Conservation (phyloP, 2,888 invertebrate species). For the Auanema freiburgensis region DNA sequence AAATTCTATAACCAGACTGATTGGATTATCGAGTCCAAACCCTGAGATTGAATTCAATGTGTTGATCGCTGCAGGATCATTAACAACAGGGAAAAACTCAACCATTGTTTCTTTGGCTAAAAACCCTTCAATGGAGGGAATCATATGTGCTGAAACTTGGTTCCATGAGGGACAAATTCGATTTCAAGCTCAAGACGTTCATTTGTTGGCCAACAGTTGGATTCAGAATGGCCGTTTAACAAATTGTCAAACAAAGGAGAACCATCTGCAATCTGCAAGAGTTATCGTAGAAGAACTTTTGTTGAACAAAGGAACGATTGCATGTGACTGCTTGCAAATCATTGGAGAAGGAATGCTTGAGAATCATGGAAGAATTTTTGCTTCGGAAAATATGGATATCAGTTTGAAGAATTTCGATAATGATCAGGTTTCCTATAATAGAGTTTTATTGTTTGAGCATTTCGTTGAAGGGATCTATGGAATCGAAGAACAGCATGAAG, state of each 20-base stretch:
- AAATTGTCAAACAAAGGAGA: conserved; percentile 35
- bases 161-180: conserved; percentile 37
- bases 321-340: conserved; percentile 33
- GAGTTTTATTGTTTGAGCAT: neutral
- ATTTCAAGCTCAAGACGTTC: conserved; percentile 17
- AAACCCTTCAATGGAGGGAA: conserved; percentile 29
- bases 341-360: conserved; percentile 40
- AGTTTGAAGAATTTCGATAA: conserved; percentile 40
- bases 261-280: conserved; percentile 18
- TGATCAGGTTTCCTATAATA: conserved; percentile 35
- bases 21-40: conserved; percentile 11
- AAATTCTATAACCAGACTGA: conserved; percentile 26
- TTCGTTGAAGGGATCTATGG: conserved; percentile 27
- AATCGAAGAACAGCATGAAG: conserved; percentile 42
- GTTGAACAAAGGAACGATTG: conserved; percentile 42
- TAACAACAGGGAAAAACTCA: conserved; percentile 29
- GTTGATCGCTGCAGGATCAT: conserved; percentile 36
- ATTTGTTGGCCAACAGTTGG: conserved; percentile 13
- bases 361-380: conserved; percentile 41
- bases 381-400: conserved; percentile 43
- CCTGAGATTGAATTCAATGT: conserved; percentile 35
- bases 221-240: conserved; percentile 38
- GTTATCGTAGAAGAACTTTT: conserved; percentile 38
- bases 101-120: conserved; percentile 30
- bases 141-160: conserved; percentile 41